phyloP scores from a whole-genome alignment of 2,888 invertebrate species.

The Ectemnius cavifrons region DNA sequence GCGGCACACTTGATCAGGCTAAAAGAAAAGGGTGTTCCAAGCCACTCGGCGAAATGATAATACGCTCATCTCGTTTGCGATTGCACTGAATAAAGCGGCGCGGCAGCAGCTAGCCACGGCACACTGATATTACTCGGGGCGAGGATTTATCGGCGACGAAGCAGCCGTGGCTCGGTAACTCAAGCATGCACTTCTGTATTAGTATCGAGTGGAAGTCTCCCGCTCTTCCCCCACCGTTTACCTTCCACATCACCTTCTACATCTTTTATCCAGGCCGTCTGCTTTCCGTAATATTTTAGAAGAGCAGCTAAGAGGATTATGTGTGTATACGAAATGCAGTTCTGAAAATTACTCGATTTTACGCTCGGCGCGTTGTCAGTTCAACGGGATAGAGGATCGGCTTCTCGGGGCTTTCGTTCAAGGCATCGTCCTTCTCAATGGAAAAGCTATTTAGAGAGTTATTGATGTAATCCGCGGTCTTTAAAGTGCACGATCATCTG shows the following conservation, averaged over 20 bases:
- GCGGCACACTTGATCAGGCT: conserved; percentile 10
- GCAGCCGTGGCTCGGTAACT: too few relatives aligned
- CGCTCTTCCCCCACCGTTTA: neutral
- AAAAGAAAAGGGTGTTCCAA: conserved; percentile 1
- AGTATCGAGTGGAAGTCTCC: neutral
- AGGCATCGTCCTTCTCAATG: conserved; percentile 5
- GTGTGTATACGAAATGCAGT: neutral
- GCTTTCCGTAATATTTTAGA: conserved; percentile 2
- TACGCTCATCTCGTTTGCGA: conserved; percentile 2
- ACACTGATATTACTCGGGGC: neutral
- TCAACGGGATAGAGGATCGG: too few relatives aligned
- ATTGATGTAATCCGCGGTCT: conserved; percentile 23
- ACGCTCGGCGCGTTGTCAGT: neutral
- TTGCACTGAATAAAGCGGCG: neutral
- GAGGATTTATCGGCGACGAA: conserved; percentile 1
- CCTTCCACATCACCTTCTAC: neutral
- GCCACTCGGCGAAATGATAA: conserved; percentile 7
- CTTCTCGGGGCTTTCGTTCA: too few relatives aligned
- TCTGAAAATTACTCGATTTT: conserved; percentile 2
- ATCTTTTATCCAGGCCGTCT: neutral
- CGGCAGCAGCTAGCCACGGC: too few relatives aligned
- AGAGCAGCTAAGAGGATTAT: conserved; percentile 1
- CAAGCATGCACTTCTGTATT: neutral
- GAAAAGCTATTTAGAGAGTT: conserved; percentile 22
- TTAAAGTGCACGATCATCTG: conserved; percentile 29